Conservation (phyloP, 2,113 vertebrate species). For the Sitta europaea region DNA sequence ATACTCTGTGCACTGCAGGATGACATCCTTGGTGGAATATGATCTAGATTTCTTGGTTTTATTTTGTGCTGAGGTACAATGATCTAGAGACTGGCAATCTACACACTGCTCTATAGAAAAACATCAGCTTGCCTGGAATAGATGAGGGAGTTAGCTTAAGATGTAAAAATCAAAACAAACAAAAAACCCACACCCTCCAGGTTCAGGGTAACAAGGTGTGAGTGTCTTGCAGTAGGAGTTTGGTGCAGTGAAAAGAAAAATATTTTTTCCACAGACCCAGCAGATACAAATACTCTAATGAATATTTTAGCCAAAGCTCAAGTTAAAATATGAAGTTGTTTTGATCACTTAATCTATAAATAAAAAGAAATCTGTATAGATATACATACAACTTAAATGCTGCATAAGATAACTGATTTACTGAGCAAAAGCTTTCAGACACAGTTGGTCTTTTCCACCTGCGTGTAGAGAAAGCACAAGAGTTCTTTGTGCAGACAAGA, state of each 20-base stretch:
- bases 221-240: not conserved
- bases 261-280: not conserved
- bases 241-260: not conserved
- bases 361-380: not conserved
- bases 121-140: not conserved
- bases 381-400: not conserved
- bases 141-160: not conserved
- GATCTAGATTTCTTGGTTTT: not conserved
- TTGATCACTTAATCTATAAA: not conserved
- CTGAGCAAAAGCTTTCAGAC: constrained; percentile 33
- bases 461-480: constrained; percentile 55
- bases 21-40: not conserved
- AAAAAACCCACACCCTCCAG: not conserved
- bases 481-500: constrained; percentile 66
- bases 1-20: not conserved
- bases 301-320: not conserved
- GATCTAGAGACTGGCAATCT: not conserved
- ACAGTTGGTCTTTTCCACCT: constrained; percentile 64
- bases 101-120: not conserved
- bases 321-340: not conserved
- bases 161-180: not conserved
- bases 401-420: not conserved
- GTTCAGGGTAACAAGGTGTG: not conserved
- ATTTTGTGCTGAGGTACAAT: not conserved
- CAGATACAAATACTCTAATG: not conserved